These are phyloP conservation scores for Acronicta alni DNA, from an alignment of 2,888 invertebrate species.

Conservation along the genomic window DNA sequence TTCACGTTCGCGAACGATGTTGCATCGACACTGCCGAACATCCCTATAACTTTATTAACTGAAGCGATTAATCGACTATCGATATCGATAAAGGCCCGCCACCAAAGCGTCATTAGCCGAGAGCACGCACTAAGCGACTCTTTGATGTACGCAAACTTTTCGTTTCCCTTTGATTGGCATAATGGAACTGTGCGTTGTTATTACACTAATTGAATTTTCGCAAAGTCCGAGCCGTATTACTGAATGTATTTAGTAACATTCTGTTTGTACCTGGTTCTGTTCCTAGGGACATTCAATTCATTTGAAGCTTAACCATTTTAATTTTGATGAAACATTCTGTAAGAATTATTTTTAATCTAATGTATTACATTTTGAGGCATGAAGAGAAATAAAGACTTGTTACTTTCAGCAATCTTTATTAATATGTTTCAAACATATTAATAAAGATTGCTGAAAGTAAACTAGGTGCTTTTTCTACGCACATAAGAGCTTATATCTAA, in stretches of 20 bases:
- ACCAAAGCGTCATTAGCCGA: slow-evolving; percentile 73
- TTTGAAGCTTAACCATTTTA: slow-evolving; percentile 46
- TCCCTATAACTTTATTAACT: slow-evolving; percentile 49
- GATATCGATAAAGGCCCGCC: slow-evolving; percentile 61
- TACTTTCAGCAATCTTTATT: too few species aligned
- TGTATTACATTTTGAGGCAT: background rate
- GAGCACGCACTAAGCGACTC: slow-evolving; percentile 79
- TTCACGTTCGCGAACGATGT: slow-evolving; percentile 33
- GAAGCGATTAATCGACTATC: slow-evolving; percentile 55
- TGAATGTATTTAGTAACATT: slow-evolving; percentile 59
- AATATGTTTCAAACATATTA: too few species aligned
- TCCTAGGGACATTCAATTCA: slow-evolving; percentile 45
- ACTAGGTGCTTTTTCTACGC: too few species aligned
- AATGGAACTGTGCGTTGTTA: slow-evolving; percentile 85
- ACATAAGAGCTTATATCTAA: too few species aligned
- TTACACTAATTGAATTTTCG: slow-evolving; percentile 87
- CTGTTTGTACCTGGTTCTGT: slow-evolving; percentile 53
- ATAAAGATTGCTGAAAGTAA: too few species aligned
- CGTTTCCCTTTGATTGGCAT: slow-evolving; percentile 86
- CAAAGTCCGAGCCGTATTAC: slow-evolving; percentile 68
- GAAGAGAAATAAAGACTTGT: background rate
- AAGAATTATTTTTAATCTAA: slow-evolving; percentile 1
- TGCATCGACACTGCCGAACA: slow-evolving; percentile 41
- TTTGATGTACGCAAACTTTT: slow-evolving; percentile 86
- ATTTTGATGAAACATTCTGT: slow-evolving; percentile 32